Conservation (phyloP, 2,113 vertebrate genomes). For the Ageneiosus marmoratus region DNA sequence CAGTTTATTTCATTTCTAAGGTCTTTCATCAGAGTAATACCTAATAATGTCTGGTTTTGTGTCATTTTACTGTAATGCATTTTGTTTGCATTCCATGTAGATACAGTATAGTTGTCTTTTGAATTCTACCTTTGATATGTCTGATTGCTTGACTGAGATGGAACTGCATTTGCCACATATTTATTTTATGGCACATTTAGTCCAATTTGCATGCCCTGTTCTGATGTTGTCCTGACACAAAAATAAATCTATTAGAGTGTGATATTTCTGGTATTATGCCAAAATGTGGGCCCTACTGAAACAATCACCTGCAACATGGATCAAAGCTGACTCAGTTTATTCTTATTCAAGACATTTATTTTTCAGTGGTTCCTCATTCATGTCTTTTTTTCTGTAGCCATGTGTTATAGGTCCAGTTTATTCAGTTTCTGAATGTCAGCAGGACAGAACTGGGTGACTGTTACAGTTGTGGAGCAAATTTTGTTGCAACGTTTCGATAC, state of each 20-base stretch:
- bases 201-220: neutral
- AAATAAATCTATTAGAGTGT: slow-evolving; percentile 1
- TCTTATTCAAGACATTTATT: neutral
- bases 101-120: slow-evolving; percentile 16
- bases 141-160: slow-evolving; percentile 1
- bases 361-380: neutral
- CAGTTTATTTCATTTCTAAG: slow-evolving; percentile 1
- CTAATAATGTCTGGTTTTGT: neutral
- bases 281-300: slow-evolving; percentile 17
- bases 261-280: neutral
- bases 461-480: slow-evolving; percentile 35
- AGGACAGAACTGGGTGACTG: slow-evolving; percentile 21
- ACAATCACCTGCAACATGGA: slow-evolving; percentile 17
- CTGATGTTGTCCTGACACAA: neutral
- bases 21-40: neutral
- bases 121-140: slow-evolving; percentile 1
- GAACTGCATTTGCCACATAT: slow-evolving; percentile 5
- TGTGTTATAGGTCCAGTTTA: neutral
- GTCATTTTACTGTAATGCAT: neutral
- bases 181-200: neutral
- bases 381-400: neutral
- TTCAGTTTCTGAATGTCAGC: neutral
- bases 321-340: neutral
- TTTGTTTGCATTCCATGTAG: neutral
- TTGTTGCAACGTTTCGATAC: slow-evolving; percentile 11